These are phyloP conservation scores for Spinibarbus caldwelli DNA, from an alignment of 2,797 vertebrate genomes.

Conservation along the genomic window DNA sequence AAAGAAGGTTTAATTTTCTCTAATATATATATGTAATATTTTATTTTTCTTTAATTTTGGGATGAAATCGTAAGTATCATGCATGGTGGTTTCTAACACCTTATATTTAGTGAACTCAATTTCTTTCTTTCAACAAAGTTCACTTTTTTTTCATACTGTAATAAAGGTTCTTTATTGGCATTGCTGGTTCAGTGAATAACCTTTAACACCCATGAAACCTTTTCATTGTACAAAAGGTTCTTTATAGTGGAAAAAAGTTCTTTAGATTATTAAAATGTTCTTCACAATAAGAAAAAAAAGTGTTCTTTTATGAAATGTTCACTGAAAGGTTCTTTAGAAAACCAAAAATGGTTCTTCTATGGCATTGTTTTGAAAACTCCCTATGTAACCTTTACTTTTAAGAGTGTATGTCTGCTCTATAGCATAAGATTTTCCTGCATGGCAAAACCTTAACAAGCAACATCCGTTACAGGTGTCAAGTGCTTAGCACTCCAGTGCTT, in stretches of 20 bases:
- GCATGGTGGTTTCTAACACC: neutral
- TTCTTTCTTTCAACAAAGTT: too few species aligned
- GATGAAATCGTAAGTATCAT: neutral
- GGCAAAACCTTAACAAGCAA: slow-evolving; percentile 6
- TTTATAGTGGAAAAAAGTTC: too few species aligned
- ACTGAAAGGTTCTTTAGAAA: too few species aligned
- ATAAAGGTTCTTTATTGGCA: neutral
- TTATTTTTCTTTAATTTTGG: neutral
- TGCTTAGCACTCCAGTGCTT: slow-evolving; percentile 1
- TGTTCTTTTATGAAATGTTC: too few species aligned
- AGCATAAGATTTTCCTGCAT: neutral
- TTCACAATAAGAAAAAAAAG: neutral
- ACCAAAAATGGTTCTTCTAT: too few species aligned
- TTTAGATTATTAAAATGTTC: neutral
- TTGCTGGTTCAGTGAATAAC: neutral
- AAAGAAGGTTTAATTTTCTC: neutral
- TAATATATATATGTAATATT: too few species aligned
- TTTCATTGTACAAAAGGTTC: neutral
- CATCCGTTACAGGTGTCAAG: slow-evolving; percentile 45
- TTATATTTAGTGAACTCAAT: neutral
- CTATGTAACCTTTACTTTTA: neutral
- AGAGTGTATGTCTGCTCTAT: neutral
- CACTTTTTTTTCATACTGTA: neutral
- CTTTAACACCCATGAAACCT: neutral
- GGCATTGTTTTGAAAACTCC: too few species aligned